Conservation (phyloP, 35 echinoderm and acorn worm genomes). For the Hemicentrotus pulcherrimus region DNA sequence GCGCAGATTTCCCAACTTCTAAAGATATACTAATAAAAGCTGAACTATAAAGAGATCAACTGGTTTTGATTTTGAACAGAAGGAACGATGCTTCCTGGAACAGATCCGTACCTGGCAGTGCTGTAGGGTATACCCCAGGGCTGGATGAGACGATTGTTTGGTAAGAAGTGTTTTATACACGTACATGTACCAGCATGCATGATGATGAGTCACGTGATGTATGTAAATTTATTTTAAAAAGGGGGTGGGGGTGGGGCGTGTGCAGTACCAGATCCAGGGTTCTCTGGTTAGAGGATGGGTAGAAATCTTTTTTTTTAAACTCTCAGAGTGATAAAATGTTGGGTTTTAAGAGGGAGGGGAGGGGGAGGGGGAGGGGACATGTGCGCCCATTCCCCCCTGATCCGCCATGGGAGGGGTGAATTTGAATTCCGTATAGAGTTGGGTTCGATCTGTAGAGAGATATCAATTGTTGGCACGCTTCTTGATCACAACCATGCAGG, state of each 20-base stretch:
- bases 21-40: neutral
- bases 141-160: neutral
- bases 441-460: no score
- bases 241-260: neutral
- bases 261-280: neutral
- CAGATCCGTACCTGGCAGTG: neutral
- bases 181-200: no score
- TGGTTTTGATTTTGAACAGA: constrained; percentile 5
- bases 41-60: neutral
- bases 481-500: neutral
- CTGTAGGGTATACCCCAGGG: neutral
- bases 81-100: neutral
- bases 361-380: neutral
- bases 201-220: neutral
- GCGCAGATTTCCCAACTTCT: neutral
- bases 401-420: neutral
- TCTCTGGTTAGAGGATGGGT: neutral
- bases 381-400: neutral
- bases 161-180: no score
- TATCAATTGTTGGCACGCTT: neutral
- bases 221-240: no score
- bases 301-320: neutral
- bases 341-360: no score
- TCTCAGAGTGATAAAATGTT: no score
- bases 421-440: neutral